phyloP scores from a whole-genome alignment of 2,888 invertebrate genomes.

The Hyalella azteca region DNA sequence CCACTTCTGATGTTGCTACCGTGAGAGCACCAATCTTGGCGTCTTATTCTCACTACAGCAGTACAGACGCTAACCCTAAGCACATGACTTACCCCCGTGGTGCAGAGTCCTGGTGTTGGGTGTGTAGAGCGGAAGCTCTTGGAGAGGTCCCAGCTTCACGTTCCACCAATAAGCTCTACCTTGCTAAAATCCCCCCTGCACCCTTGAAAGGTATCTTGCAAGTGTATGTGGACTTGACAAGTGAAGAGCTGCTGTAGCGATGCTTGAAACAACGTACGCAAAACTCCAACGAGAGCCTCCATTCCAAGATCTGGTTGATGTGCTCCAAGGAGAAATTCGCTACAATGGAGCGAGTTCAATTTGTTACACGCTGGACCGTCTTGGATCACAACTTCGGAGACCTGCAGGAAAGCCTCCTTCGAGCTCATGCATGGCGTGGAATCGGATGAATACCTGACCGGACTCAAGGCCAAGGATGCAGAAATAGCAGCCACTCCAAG shows the following conservation, averaged over 20 bases:
- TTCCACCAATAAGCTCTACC: neutral
- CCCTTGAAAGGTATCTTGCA: neutral
- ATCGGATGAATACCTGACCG: too few relatives aligned
- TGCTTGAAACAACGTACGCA: slow-evolving; percentile 16
- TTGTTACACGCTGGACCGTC: neutral
- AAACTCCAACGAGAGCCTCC: slow-evolving; percentile 38
- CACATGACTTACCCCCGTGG: neutral
- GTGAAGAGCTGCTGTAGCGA: neutral
- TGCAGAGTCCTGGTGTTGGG: slow-evolving; percentile 31
- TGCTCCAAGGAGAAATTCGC: neutral
- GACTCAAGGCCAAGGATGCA: too few relatives aligned
- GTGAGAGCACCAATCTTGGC: neutral
- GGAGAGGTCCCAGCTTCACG: neutral
- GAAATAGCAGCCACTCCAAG: neutral
- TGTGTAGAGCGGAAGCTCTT: neutral
- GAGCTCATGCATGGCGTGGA: too few relatives aligned
- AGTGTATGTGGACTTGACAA: slow-evolving; percentile 22
- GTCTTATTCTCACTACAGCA: neutral
- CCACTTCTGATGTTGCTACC: neutral
- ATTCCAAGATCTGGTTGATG: neutral
- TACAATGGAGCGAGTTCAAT: neutral
- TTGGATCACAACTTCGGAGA: neutral
- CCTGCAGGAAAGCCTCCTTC: neutral
- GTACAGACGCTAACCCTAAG: slow-evolving; percentile 19
- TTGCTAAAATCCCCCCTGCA: neutral